Percentiles rank a stretch among this genome's conserved stretches.
Evolutionary conservation across 2,113 vertebrate genomes (phyloP).

Genomic region (Acanthochromis polyacanthus): DNA sequence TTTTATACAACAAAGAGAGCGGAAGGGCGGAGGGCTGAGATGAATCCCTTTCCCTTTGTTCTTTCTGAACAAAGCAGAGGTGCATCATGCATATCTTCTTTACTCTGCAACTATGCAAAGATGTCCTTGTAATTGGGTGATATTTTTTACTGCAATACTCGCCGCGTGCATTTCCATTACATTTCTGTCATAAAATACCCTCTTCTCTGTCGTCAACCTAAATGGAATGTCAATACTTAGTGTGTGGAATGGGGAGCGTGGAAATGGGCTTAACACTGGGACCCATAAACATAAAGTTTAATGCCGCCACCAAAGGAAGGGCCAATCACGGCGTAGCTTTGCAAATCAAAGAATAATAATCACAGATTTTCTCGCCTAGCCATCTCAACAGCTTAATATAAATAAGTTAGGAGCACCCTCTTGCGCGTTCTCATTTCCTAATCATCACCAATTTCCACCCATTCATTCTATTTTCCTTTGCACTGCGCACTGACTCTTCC

Average conservation of each 20-base stretch:
- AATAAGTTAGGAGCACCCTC: slow-evolving; percentile 66
- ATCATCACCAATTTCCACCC: slow-evolving; percentile 45
- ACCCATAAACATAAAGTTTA: slow-evolving; percentile 81
- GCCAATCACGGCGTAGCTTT: slow-evolving; percentile 64
- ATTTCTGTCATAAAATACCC: slow-evolving; percentile 75
- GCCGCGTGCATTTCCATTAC: slow-evolving; percentile 67
- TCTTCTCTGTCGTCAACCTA: slow-evolving; percentile 74
- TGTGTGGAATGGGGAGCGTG: slow-evolving; percentile 74
- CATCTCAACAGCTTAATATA: slow-evolving; percentile 74
- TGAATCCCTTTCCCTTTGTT: slow-evolving; percentile 69
- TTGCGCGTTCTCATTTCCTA: slow-evolving; percentile 54
- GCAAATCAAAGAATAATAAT: slow-evolving; percentile 77
- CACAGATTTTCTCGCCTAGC: slow-evolving; percentile 66
- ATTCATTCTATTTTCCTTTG: slow-evolving; percentile 31
- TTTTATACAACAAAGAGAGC: slow-evolving; percentile 48
- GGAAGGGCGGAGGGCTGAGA: slow-evolving; percentile 53
- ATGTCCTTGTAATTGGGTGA: slow-evolving; percentile 76
- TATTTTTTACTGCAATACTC: slow-evolving; percentile 65
- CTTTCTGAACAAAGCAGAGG: slow-evolving; percentile 71
- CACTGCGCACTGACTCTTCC: slow-evolving; percentile 1
- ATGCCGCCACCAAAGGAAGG: slow-evolving; percentile 67
- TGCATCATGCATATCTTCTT: slow-evolving; percentile 69
- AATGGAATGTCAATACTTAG: slow-evolving; percentile 81
- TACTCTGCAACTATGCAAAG: slow-evolving; percentile 68
- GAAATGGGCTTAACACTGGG: slow-evolving; percentile 80